Percentiles rank a stretch among this genome's conserved stretches.
These are phyloP conservation scores for Idaea aversata DNA, from an alignment of 2,888 invertebrate species.

Conservation along the genomic window DNA sequence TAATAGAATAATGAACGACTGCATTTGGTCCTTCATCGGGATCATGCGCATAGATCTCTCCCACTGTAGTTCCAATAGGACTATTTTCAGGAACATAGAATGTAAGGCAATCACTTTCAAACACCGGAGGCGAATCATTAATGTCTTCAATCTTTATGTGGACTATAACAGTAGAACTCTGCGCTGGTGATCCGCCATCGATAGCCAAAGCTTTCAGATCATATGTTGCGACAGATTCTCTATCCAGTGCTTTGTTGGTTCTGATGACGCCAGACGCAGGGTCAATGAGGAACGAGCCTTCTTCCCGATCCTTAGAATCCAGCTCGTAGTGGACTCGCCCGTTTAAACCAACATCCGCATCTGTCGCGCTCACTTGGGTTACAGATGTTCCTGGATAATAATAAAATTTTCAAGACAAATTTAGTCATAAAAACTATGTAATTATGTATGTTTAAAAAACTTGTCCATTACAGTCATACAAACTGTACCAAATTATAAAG, in stretches of 20 bases:
- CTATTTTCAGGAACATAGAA: slow-evolving; percentile 97
- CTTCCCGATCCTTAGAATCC: slow-evolving; percentile 86
- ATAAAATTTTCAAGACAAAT: background rate
- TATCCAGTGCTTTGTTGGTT: slow-evolving; percentile 93
- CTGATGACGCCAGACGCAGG: slow-evolving; percentile 94
- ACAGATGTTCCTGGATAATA: slow-evolving; percentile 83
- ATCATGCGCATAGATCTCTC: slow-evolving; percentile 93
- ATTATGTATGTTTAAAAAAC: background rate
- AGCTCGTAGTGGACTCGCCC: slow-evolving; percentile 91
- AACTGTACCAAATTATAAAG: background rate
- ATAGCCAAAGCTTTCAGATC: slow-evolving; percentile 92
- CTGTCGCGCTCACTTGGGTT: slow-evolving; percentile 88
- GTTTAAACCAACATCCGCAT: slow-evolving; percentile 92
- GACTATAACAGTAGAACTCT: slow-evolving; percentile 85
- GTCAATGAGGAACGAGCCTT: slow-evolving; percentile 95
- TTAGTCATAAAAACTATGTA: background rate
- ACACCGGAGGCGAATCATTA: slow-evolving; percentile 94
- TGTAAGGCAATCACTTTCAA: slow-evolving; percentile 92
- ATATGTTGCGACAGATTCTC: slow-evolving; percentile 93
- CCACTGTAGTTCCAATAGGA: slow-evolving; percentile 96
- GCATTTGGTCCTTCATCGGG: slow-evolving; percentile 96
- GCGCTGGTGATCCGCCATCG: slow-evolving; percentile 91
- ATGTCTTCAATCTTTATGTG: slow-evolving; percentile 92
- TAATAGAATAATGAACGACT: slow-evolving; percentile 95
- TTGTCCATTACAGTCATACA: background rate